phyloP scores from a whole-genome alignment of 2,113 vertebrate species.

The Emydura subglobosa region DNA sequence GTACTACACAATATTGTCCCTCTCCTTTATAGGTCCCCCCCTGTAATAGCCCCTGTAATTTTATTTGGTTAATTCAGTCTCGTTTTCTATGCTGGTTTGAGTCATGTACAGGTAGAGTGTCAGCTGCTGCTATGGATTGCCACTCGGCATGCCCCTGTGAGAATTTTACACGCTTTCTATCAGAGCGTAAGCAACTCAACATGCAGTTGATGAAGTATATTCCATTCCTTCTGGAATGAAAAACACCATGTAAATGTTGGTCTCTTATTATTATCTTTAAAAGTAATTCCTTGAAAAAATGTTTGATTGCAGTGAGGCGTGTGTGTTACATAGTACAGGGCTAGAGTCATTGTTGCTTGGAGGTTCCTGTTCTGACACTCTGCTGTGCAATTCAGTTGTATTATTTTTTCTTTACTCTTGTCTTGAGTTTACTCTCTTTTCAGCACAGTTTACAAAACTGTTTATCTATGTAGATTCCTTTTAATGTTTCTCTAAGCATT shows the following conservation, averaged over 20 bases:
- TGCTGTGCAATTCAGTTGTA: neutral
- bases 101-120: neutral
- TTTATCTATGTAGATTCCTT: neutral
- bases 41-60: neutral
- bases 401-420: neutral
- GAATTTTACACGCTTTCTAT: neutral
- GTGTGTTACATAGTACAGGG: neutral
- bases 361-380: neutral
- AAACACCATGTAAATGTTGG: fast-evolving
- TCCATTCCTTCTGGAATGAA: neutral
- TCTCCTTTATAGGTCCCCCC: fast-evolving
- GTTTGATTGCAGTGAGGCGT: neutral
- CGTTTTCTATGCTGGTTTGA: neutral
- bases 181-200: fast-evolving
- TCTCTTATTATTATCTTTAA: neutral
- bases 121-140: neutral
- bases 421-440: neutral
- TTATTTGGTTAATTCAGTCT: neutral
- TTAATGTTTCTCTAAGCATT: neutral
- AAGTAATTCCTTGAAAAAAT: neutral
- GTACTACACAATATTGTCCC: too few relatives aligned
- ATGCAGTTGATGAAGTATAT: neutral
- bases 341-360: neutral
- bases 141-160: neutral
- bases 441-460: neutral